Evolutionary conservation across 2,888 invertebrate species (phyloP), one percentile per base, ranked within the genome.

Genomic region (Drosophila picticornis): DNA sequence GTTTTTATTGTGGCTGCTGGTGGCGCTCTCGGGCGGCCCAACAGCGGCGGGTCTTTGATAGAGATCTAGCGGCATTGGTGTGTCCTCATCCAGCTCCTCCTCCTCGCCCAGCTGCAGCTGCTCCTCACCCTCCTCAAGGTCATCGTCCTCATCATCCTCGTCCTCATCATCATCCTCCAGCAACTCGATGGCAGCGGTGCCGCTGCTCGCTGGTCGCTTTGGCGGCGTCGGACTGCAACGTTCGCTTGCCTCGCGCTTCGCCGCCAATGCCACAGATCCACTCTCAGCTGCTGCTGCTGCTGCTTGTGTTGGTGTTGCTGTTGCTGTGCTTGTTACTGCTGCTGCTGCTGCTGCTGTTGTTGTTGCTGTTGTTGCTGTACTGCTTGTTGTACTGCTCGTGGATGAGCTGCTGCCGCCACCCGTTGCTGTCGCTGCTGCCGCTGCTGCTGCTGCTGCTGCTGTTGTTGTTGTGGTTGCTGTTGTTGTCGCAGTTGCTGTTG

Each of bases 61-160:
- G 84, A 93, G 91, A 92, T 93, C 93, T 86, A 93, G 85, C 72
- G 93, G 93, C 81, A 91, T 84, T 69, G 92, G 91, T 71, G 92
- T 90, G 46, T 86, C 81, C 56, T 85, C 57, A 22, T 43, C 83
- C 43, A 75, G 62, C 32, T 59, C 57, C 13, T 69, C 72, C 16
- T 59, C 72, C 13, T 84, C 56, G 29, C 29, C 83, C 32, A 75
- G 62, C 34, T 59, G 56, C 38, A 56, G 29, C 56, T 56, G 56
- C 31, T 43, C 50, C 19, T 65, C 65, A 13, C 61, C 67, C n/a
- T 75, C 73, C 36, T 80, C 77, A 6, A 83, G 67, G 36, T 61
- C 70, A n/a, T 62, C 66, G 27, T 70, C 43, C 32, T 68, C 68
- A 34, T 76, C 77, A 22, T 72, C 71, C 10, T 80, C 79, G 5